Base-by-base conservation (phyloP, 2,888 invertebrate genomes). In the Spisula subtruncata region DNA sequence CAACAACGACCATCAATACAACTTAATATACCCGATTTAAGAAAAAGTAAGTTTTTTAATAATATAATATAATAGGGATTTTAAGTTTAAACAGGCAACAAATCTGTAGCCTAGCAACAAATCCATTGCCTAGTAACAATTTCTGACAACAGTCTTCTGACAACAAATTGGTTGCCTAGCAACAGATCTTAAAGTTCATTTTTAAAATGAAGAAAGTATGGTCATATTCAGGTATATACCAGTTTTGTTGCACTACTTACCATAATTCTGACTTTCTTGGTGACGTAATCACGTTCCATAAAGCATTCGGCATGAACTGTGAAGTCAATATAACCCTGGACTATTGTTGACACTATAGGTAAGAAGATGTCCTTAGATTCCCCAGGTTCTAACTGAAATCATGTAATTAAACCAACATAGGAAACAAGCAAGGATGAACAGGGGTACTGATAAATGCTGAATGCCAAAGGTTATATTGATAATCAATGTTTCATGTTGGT, bases 331-430 rank as follows among this genome's bases (percentile, higher is more conserved):
- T 98, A 98, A 0, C 99, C 99, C 32, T 98, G 97, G 10, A 95
- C 93, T 54, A 94, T 87, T 46, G 98, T 97, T 16, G 99, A 98
- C 83, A 99, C 98, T 56, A 99, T 98, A 0, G 99, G 99, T 93
- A 99, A 97, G 97, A 99, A 98, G 60, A 99, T 98, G 66, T 98
- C 98, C 60, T 98, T 95, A 5, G 96, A 94, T 86, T 96, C 94
- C 5, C 97, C 96, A 8, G 96, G 96, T 88, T 96, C 96, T 91
- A 97, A 93, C 97, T 97, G 93, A n/a, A 94, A 93, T 41, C n/a
- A 84, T 41, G 41, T 41, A 41, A 41, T 41, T 5, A 41, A 41
- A 41, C 41, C 2, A 41, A 41, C 2, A 81, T 10, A 66, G n/a
- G 12, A 66, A 25, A 10, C 10, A 25, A 25, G 10, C 20, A 66